Conservation (phyloP, 1,140 invertebrate genomes). For the Cydia splendana region DNA sequence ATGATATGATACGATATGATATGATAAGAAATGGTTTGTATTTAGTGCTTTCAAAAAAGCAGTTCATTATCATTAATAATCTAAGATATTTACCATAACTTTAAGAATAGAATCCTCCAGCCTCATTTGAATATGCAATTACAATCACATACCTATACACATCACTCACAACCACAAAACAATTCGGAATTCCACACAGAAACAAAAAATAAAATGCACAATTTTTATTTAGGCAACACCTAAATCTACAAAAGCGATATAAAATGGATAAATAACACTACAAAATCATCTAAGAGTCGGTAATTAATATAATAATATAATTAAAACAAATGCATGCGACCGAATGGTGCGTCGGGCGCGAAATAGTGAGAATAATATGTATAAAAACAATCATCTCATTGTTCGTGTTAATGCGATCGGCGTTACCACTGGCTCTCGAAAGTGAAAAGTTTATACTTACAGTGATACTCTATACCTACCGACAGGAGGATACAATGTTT, state of each 20-base stretch:
- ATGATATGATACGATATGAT: too few relatives aligned
- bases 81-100: background rate
- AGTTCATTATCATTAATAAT: too few relatives aligned
- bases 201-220: conserved; percentile 40
- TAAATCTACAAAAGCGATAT: conserved; percentile 35
- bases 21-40: too few relatives aligned
- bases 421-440: conserved; percentile 48
- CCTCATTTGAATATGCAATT: background rate
- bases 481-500: too few relatives aligned
- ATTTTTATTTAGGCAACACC: background rate
- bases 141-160: background rate
- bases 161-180: conserved; percentile 35
- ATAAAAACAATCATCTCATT: conserved; percentile 41
- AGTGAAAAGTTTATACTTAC: too few relatives aligned
- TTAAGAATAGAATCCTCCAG: background rate
- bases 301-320: background rate
- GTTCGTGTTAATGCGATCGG: conserved; percentile 41
- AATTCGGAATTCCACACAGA: conserved; percentile 60
- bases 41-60: too few relatives aligned
- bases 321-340: background rate
- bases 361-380: conserved; percentile 35
- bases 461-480: too few relatives aligned
- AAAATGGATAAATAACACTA: conserved; percentile 22
- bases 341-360: background rate
- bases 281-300: background rate